Evolutionary conservation across 2,888 invertebrate genomes (phyloP).

Genomic region (Acanthopleura granulata): DNA sequence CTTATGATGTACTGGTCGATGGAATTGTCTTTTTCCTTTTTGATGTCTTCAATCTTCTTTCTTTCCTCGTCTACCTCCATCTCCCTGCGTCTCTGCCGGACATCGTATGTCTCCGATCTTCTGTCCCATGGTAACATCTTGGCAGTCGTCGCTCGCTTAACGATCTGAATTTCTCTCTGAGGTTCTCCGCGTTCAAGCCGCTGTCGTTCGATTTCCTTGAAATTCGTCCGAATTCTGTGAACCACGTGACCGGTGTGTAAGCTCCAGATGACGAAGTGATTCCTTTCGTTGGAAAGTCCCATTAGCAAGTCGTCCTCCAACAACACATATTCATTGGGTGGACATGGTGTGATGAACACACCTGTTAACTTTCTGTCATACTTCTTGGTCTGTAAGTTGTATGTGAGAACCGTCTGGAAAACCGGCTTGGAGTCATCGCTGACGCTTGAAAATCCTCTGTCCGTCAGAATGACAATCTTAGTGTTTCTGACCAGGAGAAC

Average conservation of each 20-base stretch:
- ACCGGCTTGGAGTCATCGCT: conserved; percentile 55
- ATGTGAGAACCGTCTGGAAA: conserved; percentile 59
- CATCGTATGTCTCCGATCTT: conserved; percentile 53
- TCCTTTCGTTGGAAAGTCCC: conserved; percentile 62
- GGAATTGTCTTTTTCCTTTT: conserved; percentile 61
- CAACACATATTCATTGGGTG: conserved; percentile 62
- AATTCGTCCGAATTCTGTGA: conserved; percentile 56
- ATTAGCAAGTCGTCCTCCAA: conserved; percentile 60
- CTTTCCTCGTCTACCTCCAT: conserved; percentile 50
- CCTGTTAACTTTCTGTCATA: conserved; percentile 56
- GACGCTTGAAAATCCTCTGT: conserved; percentile 53
- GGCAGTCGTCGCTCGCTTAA: conserved; percentile 42
- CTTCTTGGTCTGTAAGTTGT: conserved; percentile 58
- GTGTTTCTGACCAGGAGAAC: conserved; percentile 60
- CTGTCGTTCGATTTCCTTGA: conserved; percentile 45
- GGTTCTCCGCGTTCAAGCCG: conserved; percentile 20
- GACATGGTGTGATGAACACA: conserved; percentile 61
- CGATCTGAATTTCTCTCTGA: conserved; percentile 2
- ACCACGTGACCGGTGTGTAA: conserved; percentile 56
- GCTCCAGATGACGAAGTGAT: conserved; percentile 65
- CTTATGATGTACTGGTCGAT: conserved; percentile 64
- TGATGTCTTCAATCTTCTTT: conserved; percentile 47
- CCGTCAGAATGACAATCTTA: conserved; percentile 59
- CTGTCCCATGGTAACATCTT: conserved; percentile 65
- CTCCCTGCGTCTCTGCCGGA: conserved; percentile 46